A percentile compares a stretch with the other conserved stretches of the same genome.
These are phyloP conservation scores for Gambusia yucatana DNA, from an alignment of 2,797 vertebrate species.

Conservation along the genomic window DNA sequence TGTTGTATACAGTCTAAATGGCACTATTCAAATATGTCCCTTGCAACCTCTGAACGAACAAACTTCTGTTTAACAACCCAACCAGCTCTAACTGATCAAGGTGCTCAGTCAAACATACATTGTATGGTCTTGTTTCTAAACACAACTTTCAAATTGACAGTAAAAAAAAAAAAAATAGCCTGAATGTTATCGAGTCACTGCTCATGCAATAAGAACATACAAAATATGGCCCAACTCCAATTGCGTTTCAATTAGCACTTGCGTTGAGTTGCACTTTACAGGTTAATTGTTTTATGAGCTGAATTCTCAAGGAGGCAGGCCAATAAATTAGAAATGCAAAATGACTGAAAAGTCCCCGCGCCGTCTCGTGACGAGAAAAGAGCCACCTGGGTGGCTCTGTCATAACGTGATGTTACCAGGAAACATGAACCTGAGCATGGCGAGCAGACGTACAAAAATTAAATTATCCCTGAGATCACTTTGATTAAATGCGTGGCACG, in stretches of 20 bases:
- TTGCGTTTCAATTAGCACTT: background rate
- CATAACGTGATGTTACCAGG: background rate
- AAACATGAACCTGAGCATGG: background rate
- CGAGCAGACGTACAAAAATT: background rate
- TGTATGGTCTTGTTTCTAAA: background rate
- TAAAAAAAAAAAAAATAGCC: background rate
- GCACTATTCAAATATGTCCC: background rate
- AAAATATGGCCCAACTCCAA: constrained; percentile 5
- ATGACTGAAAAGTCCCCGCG: background rate
- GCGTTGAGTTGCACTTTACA: background rate
- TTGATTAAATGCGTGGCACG: background rate
- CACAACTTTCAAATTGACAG: background rate
- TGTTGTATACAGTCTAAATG: too few species aligned
- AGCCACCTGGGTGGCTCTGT: background rate
- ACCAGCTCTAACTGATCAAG: background rate
- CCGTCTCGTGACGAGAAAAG: background rate
- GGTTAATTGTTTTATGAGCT: constrained; percentile 8
- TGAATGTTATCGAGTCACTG: constrained; percentile 2
- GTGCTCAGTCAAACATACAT: background rate
- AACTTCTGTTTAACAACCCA: background rate
- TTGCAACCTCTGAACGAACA: background rate
- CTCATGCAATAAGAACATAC: constrained; percentile 1
- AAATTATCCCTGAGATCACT: background rate
- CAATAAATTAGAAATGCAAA: constrained; percentile 1
- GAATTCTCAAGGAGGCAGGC: constrained; percentile 1